phyloP scores from a whole-genome alignment of 2,113 vertebrate species.

The Dendropsophus ebraccatus region DNA sequence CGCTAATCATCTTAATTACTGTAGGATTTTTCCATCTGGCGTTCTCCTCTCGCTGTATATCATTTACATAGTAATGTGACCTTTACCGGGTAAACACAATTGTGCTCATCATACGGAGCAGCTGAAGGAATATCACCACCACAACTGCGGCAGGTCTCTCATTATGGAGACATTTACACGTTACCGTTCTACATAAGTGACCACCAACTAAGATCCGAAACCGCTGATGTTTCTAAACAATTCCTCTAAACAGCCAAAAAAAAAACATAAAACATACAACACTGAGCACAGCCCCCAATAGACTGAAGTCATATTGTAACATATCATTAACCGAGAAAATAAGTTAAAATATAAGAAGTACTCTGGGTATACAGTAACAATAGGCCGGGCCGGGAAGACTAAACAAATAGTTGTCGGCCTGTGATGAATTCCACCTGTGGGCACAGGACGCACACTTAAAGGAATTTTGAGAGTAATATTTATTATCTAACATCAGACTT shows the following conservation, averaged over 20 bases:
- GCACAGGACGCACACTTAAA: neutral
- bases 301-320: neutral
- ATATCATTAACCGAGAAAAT: slow-evolving; percentile 20
- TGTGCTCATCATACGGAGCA: neutral
- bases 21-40: neutral
- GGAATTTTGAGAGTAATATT: slow-evolving; percentile 15
- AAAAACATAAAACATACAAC: neutral
- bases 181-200: neutral
- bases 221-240: neutral
- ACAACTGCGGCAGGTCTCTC: neutral
- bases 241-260: neutral
- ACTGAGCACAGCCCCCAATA: neutral
- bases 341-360: slow-evolving; percentile 6
- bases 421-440: slow-evolving; percentile 19
- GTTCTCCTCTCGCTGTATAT: neutral
- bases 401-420: slow-evolving; percentile 24
- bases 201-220: slow-evolving; percentile 9
- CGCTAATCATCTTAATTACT: neutral
- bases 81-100: neutral
- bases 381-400: neutral
- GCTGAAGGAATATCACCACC: neutral
- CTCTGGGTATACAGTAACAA: neutral
- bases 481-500: neutral
- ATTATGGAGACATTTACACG: neutral
- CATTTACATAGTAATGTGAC: slow-evolving; percentile 34